Conservation (phyloP, 2,888 invertebrate genomes). For the Sarcophaga carnaria region DNA sequence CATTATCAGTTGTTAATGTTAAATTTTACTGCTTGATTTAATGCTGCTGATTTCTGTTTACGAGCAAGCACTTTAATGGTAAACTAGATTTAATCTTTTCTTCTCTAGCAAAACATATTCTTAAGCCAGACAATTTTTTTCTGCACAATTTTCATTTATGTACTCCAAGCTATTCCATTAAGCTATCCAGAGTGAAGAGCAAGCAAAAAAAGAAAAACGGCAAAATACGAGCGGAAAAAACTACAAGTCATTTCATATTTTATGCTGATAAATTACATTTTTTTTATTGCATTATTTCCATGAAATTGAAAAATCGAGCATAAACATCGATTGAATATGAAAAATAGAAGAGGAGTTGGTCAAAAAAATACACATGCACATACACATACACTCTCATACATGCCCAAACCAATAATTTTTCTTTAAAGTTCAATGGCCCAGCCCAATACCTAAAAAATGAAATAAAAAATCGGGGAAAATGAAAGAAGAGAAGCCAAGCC, state of each 20-base stretch:
- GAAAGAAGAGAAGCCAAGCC: constrained; percentile 3
- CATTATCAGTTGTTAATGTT: too few species aligned
- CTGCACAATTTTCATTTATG: too few species aligned
- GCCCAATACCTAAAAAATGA: background rate
- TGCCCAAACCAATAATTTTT: constrained; percentile 24
- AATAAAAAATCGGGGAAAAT: constrained; percentile 11
- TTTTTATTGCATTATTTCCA: constrained; percentile 54
- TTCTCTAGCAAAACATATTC: too few species aligned
- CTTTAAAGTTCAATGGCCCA: constrained; percentile 41
- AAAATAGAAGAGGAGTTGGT: constrained; percentile 8
- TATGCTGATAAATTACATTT: constrained; percentile 60
- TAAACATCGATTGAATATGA: constrained; percentile 26
- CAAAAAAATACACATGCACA: background rate
- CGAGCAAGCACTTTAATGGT: too few species aligned
- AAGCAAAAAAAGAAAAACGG: too few species aligned
- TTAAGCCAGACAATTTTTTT: too few species aligned
- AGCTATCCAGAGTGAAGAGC: too few species aligned
- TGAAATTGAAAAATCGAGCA: constrained; percentile 21
- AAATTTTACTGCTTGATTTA: too few species aligned
- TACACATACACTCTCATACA: background rate
- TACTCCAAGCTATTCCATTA: too few species aligned
- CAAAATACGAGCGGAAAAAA: background rate
- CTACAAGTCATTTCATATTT: constrained; percentile 59
- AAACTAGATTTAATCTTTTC: too few species aligned
- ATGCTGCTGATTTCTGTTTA: too few species aligned